A percentile compares a stretch with the other conserved stretches of the same genome.
phyloP scores from a whole-genome alignment of 2,113 vertebrate genomes.

The Ivindomyrus marchei region DNA sequence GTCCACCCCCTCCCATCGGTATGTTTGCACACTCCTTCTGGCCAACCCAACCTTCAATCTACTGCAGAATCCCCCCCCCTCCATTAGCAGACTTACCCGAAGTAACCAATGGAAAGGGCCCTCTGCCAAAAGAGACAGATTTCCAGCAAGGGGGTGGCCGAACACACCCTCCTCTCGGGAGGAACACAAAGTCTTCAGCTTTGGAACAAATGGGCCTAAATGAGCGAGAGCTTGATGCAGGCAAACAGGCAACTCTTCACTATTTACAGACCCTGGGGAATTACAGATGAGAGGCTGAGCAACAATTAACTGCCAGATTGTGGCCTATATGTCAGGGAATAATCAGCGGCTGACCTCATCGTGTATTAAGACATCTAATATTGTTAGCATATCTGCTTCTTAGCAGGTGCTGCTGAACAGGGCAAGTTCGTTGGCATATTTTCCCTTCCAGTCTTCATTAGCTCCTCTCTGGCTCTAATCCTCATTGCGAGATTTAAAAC shows the following conservation, averaged over 20 bases:
- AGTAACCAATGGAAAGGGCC: background rate
- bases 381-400: background rate
- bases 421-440: background rate
- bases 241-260: too few species aligned
- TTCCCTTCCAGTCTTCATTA: background rate
- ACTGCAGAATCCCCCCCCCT: background rate
- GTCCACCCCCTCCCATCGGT: background rate
- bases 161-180: background rate
- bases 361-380: background rate
- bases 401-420: background rate
- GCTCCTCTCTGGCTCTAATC: background rate
- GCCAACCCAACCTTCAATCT: background rate
- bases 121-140: background rate
- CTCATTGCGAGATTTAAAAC: background rate
- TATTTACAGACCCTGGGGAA: background rate
- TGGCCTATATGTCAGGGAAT: background rate
- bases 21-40: background rate
- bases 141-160: background rate
- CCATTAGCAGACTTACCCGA: background rate
- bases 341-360: background rate
- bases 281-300: slow-evolving; percentile 1
- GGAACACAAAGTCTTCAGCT: background rate
- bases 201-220: background rate
- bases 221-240: background rate
- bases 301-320: background rate